These are phyloP conservation scores for Pachypeltis micranthus DNA, from an alignment of 1,140 invertebrate genomes.

Conservation along the genomic window DNA sequence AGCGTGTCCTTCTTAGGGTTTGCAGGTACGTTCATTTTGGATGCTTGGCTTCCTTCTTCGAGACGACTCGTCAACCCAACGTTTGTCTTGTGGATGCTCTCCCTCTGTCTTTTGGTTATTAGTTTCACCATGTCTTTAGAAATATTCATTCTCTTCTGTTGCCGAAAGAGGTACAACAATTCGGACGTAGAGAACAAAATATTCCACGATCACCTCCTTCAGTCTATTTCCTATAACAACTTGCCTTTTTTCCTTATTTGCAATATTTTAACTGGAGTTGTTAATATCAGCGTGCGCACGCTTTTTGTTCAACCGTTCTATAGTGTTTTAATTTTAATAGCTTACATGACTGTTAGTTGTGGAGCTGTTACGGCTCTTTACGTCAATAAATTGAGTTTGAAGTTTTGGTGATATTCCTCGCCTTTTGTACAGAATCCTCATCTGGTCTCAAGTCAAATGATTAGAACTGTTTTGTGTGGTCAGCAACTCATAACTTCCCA, in stretches of 20 bases:
- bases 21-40: slow-evolving; percentile 36
- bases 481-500: too few relatives aligned
- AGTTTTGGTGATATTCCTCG: slow-evolving; percentile 22
- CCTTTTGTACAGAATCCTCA: too few relatives aligned
- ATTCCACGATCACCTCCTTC: too few relatives aligned
- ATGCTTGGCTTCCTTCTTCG: slow-evolving; percentile 42
- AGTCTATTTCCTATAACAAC: slow-evolving; percentile 60
- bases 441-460: too few relatives aligned
- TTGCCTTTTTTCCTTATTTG: slow-evolving; percentile 62
- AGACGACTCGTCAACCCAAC: slow-evolving; percentile 63
- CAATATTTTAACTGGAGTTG: slow-evolving; percentile 64
- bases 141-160: slow-evolving; percentile 2
- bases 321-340: slow-evolving; percentile 44
- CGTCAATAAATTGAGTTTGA: slow-evolving; percentile 16
- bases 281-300: slow-evolving; percentile 59
- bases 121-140: slow-evolving; percentile 5
- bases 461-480: too few relatives aligned
- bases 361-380: slow-evolving; percentile 11
- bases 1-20: slow-evolving; percentile 38
- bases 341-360: slow-evolving; percentile 42
- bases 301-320: slow-evolving; percentile 36
- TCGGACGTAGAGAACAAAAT: slow-evolving; percentile 35
- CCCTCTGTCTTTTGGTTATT: slow-evolving; percentile 23
- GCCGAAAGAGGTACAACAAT: not conserved
- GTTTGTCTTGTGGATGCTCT: slow-evolving; percentile 53